Conservation (phyloP, 2,113 vertebrate genomes). For the Dasyornis broadbenti region DNA sequence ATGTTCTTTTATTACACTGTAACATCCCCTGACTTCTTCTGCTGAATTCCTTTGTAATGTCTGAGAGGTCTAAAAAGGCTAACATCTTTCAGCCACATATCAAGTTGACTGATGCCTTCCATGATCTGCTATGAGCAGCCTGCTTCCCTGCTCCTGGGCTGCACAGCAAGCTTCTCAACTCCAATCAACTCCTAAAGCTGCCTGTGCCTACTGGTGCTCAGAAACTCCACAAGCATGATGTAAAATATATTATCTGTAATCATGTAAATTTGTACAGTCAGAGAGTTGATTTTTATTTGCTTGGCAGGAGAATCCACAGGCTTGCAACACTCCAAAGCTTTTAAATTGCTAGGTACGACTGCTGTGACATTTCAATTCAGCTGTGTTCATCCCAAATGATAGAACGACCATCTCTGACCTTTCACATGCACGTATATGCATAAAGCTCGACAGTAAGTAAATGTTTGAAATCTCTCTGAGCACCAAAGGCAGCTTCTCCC, state of each 20-base stretch:
- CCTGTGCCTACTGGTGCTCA: neutral
- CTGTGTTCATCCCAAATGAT: constrained; percentile 41
- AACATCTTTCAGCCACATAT: neutral
- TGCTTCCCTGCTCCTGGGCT: neutral
- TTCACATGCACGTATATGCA: constrained; percentile 12
- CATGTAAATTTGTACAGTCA: constrained; percentile 60
- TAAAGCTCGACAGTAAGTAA: constrained; percentile 33
- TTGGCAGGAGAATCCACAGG: constrained; percentile 55
- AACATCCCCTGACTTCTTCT: neutral
- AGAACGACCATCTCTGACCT: constrained; percentile 52
- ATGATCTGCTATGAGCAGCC: neutral
- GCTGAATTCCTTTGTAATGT: neutral
- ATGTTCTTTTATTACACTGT: neutral
- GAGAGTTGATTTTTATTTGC: constrained; percentile 54
- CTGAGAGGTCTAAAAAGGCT: constrained; percentile 4
- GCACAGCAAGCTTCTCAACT: constrained; percentile 45
- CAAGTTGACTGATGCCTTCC: neutral
- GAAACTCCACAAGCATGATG: constrained; percentile 33
- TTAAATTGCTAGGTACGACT: constrained; percentile 52
- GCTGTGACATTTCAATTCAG: constrained; percentile 64
- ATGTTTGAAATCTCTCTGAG: constrained; percentile 46
- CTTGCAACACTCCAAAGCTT: constrained; percentile 43
- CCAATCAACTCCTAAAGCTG: constrained; percentile 50
- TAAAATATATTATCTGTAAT: constrained; percentile 60
- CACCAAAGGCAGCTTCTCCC: constrained; percentile 11